Base-by-base conservation (phyloP, 2,888 invertebrate species). In the Euphydryas editha region DNA sequence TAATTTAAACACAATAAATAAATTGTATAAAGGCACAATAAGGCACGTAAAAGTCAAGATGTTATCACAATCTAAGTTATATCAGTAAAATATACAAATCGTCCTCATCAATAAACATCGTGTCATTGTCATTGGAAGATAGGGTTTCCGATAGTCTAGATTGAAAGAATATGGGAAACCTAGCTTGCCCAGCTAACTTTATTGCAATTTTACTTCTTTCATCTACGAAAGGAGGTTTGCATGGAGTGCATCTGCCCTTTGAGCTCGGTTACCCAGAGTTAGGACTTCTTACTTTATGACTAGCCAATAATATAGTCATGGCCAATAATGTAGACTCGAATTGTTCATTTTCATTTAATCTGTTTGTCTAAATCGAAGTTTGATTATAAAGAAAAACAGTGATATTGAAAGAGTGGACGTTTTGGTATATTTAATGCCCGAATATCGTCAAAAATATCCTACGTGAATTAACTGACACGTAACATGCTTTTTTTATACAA, bases 21-120 rank as follows among this genome's bases (percentile, higher is more conserved):
- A 79, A 80, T 82, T 86, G 81, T 79, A 80, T 87, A 87, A 90
- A 92, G 90, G 91, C 92, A 92, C 90, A 88, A 86, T 88, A 88
- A 92, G 92, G 91, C 92, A 92, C 90, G 86, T 86, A 87, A 88
- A 87, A 83, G 82, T 90, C 84, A 82, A 87, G 90, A 86, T 90
- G 90, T 89, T 90, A 92, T 92, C 92, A 92, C 92, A 92, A 86
- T 90, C 81, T 85, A 86, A 84, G 82, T 83, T 83, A 80, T 78
- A 80, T 81, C 79, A 83, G 73, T 76, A 73, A 68, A 60, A 67
- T 70, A 83, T 81, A 79, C 78, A 81, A 73, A 74, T 78, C 76
- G 74, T 78, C 74, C 75, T 68, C 68, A 68, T 72, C 74, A 73
- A 75, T 63, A 72, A 73, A 71, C 49, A 24, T 51, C 49, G 71